phyloP scores from a whole-genome alignment of 2,888 invertebrate species.

The Andrena chrysosceles region DNA sequence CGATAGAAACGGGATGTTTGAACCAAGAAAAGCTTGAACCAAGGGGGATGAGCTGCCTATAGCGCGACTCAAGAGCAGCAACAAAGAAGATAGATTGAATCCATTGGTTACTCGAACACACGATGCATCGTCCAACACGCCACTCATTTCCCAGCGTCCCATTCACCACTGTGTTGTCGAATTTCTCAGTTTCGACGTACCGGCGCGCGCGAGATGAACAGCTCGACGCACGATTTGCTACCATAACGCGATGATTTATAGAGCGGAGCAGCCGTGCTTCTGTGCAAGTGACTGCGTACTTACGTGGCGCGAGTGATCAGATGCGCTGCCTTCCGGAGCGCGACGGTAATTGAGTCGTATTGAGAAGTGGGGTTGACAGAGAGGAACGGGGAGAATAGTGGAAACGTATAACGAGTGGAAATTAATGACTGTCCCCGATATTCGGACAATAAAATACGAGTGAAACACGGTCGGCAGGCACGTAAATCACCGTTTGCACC shows the following conservation, averaged over 20 bases:
- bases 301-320: slow-evolving; percentile 15
- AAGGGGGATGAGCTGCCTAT: not conserved
- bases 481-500: slow-evolving; percentile 33
- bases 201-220: slow-evolving; percentile 27
- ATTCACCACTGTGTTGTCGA: not conserved
- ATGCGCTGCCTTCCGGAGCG: not conserved
- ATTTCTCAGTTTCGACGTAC: slow-evolving; percentile 8
- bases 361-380: not conserved
- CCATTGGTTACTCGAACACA: not conserved
- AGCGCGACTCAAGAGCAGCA: not conserved
- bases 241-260: slow-evolving; percentile 52
- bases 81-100: slow-evolving; percentile 1
- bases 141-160: not conserved
- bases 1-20: not conserved
- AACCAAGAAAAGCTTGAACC: not conserved
- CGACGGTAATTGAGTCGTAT: slow-evolving; percentile 25
- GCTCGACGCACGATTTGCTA: slow-evolving; percentile 26
- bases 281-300: not conserved
- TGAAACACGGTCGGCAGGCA: slow-evolving; percentile 9
- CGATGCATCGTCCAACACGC: not conserved
- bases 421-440: slow-evolving; percentile 25
- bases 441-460: slow-evolving; percentile 20
- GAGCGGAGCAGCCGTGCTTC: not conserved
- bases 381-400: not conserved
- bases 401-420: not conserved